Evolutionary conservation across 2,888 invertebrate genomes (phyloP), one percentile per base, ranked within the genome.

Genomic region (Cetonia aurata): DNA sequence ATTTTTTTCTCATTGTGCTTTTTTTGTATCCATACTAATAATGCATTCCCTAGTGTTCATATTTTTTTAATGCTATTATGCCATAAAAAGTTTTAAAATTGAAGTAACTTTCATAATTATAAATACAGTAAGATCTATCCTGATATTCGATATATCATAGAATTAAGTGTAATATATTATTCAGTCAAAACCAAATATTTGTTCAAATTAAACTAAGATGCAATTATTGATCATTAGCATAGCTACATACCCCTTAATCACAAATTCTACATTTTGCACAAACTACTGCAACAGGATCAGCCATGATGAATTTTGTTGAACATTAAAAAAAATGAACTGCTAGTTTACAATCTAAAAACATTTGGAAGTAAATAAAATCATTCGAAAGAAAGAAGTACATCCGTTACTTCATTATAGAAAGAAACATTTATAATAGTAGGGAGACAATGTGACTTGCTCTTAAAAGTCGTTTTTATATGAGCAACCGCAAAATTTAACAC

Each of bases 401-500:
- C 1, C 17, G 48, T 13, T 48, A 15, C 10, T 50, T 50, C 17
- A 15, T 25, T 25, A 15, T 15, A 15, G 10, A 37, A 37, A 37
- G 37, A 3, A 37, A 37, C 2, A 6, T 6, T 17, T 15, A 52
- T 52, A 10, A 37, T 37, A 37, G 37, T 37, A 37, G 37, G 37
- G 8, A n/a, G 37, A 37, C 10, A 52, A 15, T 50, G 15, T 65
- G 62, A 65, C 62, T 50, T 65, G 17, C 62, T 52, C 37, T 50
- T 31, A 15, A n/a, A 31, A 62, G 48, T 48, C 12, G 6, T 55
- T 56, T 65, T 65, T 17, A 12, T 56, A 67, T 71, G 73, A 71
- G 71, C 71, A 73, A 73, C 65, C 44, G 62, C 48, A 57, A 59
- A 53, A 37, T 59, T 52, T 67, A 67, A 71, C 65, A 70, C 59